Evolutionary conservation across 2,888 invertebrate genomes (phyloP).

Genomic region (Eupithecia centaureata): DNA sequence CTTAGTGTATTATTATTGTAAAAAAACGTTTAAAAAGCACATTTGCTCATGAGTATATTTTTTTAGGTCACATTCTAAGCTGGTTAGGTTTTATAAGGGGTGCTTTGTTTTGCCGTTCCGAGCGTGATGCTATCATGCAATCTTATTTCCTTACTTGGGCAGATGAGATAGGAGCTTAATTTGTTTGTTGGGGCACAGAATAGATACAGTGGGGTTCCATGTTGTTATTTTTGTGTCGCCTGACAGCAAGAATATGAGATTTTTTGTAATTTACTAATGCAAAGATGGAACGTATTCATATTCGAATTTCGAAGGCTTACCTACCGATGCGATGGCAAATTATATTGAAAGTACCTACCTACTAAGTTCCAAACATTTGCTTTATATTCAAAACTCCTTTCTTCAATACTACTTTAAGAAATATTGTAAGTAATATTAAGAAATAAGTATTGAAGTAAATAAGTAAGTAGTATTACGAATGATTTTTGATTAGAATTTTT

Average conservation of each 20-base stretch:
- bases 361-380: background rate
- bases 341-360: too few species aligned
- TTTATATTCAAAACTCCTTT: too few species aligned
- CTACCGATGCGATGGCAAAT: background rate
- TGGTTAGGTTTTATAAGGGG: conserved; percentile 16
- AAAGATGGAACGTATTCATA: too few species aligned
- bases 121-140: conserved; percentile 37
- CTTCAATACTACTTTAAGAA: too few species aligned
- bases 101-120: conserved; percentile 30
- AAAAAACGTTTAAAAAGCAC: background rate
- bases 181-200: conserved; percentile 15
- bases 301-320: too few species aligned
- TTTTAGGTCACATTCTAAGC: conserved; percentile 19
- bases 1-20: background rate
- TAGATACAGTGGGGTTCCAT: too few species aligned
- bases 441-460: too few species aligned
- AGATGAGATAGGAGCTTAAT: conserved; percentile 10
- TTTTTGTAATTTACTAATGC: background rate
- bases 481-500: too few species aligned
- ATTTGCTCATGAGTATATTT: conserved; percentile 7
- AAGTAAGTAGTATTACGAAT: too few species aligned
- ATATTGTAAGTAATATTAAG: too few species aligned
- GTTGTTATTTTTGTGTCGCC: conserved; percentile 1
- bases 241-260: background rate
- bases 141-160: conserved; percentile 28